Conservation (phyloP, 2,888 invertebrate genomes). For the Melinopterus prodromus region DNA sequence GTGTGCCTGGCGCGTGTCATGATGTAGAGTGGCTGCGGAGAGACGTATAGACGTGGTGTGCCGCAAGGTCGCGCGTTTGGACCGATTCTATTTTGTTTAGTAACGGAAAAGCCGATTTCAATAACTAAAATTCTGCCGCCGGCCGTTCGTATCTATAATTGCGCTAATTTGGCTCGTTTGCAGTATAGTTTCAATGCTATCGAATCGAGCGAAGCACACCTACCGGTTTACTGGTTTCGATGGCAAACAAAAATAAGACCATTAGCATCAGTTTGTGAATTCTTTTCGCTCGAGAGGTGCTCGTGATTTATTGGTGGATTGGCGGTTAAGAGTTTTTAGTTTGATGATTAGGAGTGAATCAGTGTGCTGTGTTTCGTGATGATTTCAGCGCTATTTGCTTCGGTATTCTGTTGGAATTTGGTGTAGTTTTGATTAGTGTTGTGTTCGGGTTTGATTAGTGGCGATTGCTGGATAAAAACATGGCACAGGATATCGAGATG, state of each 20-base stretch:
- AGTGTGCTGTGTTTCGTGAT: not conserved
- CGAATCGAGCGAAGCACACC: not conserved
- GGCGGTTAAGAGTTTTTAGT: not conserved
- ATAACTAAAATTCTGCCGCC: not conserved
- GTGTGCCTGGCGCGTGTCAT: not conserved
- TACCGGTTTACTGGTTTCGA: not conserved
- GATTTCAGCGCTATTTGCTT: not conserved
- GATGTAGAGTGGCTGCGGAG: not conserved
- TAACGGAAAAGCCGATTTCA: not conserved
- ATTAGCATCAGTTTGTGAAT: not conserved
- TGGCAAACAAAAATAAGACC: not conserved
- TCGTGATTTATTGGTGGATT: not conserved
- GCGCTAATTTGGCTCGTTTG: not conserved
- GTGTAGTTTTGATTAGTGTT: not conserved
- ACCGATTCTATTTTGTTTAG: not conserved
- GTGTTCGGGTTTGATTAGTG: not conserved
- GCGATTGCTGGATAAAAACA: not conserved
- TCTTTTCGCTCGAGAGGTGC: not conserved
- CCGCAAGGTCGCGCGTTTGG: slow-evolving; percentile 4
- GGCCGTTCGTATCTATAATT: not conserved
- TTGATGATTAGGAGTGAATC: not conserved
- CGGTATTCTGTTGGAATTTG: not conserved
- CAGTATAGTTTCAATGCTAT: not conserved
- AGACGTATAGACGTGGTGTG: not conserved
- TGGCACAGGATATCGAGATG: not conserved